phyloP scores from a whole-genome alignment of 1,140 invertebrate genomes.

The Eueides isabella region DNA sequence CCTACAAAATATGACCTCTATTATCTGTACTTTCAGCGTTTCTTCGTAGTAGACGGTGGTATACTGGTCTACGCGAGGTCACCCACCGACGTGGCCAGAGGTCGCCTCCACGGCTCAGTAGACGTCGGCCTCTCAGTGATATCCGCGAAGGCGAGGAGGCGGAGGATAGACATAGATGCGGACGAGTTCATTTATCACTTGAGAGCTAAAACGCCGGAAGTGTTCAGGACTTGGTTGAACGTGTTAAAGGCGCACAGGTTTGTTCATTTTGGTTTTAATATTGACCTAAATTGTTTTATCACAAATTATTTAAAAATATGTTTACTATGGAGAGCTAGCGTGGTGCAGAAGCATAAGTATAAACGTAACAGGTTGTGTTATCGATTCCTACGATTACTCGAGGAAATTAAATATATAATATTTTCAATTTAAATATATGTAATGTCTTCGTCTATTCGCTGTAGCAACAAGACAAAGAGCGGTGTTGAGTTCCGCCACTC shows the following conservation, averaged over 20 bases:
- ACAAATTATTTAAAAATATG: no score
- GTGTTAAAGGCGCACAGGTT: slow-evolving; percentile 88
- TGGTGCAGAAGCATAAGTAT: no score
- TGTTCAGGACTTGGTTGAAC: slow-evolving; percentile 89
- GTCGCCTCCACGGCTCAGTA: slow-evolving; percentile 91
- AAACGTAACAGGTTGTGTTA: no score
- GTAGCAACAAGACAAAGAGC: no score
- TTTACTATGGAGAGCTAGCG: no score
- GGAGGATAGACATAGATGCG: slow-evolving; percentile 92
- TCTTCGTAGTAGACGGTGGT: slow-evolving; percentile 91
- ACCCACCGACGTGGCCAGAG: slow-evolving; percentile 87
- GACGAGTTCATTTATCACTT: slow-evolving; percentile 94
- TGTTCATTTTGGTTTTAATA: slow-evolving; percentile 21
- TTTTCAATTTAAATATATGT: no score
- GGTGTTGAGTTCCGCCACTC: no score
- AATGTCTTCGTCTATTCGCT: no score
- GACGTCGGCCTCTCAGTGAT: slow-evolving; percentile 93
- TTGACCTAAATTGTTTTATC: not conserved
- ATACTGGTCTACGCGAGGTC: slow-evolving; percentile 91
- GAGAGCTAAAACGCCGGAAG: slow-evolving; percentile 87
- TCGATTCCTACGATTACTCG: no score
- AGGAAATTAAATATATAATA: no score
- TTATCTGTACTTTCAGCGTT: slow-evolving; percentile 86
- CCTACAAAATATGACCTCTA: no score
- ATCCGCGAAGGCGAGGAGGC: slow-evolving; percentile 87